phyloP scores from a whole-genome alignment of 2,888 invertebrate species.

The Neoscelio sp. region DNA sequence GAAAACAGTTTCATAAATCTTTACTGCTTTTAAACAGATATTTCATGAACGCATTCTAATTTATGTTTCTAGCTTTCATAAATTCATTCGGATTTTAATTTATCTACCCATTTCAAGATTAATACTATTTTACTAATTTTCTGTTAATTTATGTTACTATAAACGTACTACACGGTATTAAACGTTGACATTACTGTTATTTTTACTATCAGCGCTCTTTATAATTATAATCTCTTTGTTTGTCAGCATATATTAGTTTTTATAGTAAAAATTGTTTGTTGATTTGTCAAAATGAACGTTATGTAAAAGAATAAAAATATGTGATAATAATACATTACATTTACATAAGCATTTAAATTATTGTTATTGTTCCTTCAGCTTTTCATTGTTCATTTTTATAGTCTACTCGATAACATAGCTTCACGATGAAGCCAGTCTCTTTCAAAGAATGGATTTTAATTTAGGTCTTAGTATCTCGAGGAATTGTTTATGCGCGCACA shows the following conservation, averaged over 20 bases:
- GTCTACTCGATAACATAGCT: slow-evolving; percentile 42
- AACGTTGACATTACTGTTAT: not conserved
- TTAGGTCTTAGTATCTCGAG: slow-evolving; percentile 66
- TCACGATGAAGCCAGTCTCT: slow-evolving; percentile 50
- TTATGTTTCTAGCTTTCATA: slow-evolving; percentile 12
- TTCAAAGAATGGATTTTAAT: slow-evolving; percentile 40
- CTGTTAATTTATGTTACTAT: not conserved
- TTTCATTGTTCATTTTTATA: slow-evolving; percentile 30
- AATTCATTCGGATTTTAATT: slow-evolving; percentile 9
- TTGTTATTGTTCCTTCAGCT: slow-evolving; percentile 46
- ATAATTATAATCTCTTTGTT: too few species aligned
- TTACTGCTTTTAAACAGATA: not conserved
- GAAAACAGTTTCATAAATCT: slow-evolving; percentile 16
- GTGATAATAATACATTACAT: slow-evolving; percentile 27
- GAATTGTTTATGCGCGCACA: slow-evolving; percentile 57
- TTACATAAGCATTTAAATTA: slow-evolving; percentile 49
- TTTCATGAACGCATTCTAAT: slow-evolving; percentile 15
- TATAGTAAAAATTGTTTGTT: not conserved
- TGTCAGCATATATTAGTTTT: too few species aligned
- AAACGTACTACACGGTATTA: not conserved
- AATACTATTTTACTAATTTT: not conserved
- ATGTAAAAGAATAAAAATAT: not conserved
- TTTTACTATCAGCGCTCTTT: not conserved
- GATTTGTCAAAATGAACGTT: slow-evolving; percentile 33
- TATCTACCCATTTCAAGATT: not conserved